Conservation (phyloP, 2,113 vertebrate species). For the Bufo bufo region DNA sequence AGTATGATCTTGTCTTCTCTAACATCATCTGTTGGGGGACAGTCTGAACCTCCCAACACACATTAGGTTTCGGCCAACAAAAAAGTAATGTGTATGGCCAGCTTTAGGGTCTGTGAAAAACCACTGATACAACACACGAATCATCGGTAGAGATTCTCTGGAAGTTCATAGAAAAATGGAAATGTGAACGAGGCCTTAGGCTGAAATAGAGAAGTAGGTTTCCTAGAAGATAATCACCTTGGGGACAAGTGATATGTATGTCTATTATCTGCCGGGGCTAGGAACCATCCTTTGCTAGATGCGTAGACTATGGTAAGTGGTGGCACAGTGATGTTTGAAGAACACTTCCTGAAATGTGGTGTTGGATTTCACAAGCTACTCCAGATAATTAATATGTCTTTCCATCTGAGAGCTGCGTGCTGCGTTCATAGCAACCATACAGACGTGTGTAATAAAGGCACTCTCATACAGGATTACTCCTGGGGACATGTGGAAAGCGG, state of each 20-base stretch:
- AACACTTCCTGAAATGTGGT: background rate
- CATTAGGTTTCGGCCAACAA: too few species aligned
- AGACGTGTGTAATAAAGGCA: background rate
- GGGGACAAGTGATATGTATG: background rate
- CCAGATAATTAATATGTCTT: conserved; percentile 12
- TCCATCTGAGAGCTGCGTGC: background rate
- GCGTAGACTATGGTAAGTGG: background rate
- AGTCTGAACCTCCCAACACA: too few species aligned
- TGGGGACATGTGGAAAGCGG: background rate
- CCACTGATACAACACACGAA: too few species aligned
- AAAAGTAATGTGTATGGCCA: too few species aligned
- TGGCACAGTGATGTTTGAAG: background rate
- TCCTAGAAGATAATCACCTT: background rate
- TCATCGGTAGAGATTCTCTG: too few species aligned
- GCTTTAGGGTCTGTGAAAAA: too few species aligned
- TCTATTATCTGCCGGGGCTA: background rate
- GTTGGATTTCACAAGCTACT: background rate
- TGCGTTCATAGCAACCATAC: conserved; percentile 22
- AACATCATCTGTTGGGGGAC: too few species aligned
- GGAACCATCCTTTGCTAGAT: background rate
- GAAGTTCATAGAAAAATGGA: too few species aligned
- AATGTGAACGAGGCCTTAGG: too few species aligned
- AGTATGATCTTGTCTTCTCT: too few species aligned
- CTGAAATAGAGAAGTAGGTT: background rate
- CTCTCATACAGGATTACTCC: background rate